Percentiles rank a stretch among this genome's conserved stretches.
Conservation (phyloP, 2,888 invertebrate genomes). For the Erynnis tages region DNA sequence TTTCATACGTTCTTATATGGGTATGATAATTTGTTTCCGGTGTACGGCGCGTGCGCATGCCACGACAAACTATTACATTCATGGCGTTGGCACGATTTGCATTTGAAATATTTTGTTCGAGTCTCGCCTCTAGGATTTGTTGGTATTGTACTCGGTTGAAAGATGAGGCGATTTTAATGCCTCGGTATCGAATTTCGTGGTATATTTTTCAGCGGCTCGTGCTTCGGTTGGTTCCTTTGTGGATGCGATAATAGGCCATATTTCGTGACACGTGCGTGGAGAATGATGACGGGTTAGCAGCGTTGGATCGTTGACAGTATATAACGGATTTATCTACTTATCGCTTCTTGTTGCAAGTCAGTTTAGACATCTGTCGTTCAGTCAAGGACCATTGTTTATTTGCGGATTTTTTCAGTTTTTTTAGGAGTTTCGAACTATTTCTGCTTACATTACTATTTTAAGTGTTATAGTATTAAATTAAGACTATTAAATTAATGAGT, state of each 20-base stretch:
- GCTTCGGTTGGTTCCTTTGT: constrained; percentile 56
- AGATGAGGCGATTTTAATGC: constrained; percentile 61
- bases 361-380: background rate
- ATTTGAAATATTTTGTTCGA: constrained; percentile 78
- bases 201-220: constrained; percentile 77
- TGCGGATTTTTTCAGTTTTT: too few relatives aligned
- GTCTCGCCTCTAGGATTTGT: constrained; percentile 63
- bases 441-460: too few relatives aligned
- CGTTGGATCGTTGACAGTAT: constrained; percentile 1
- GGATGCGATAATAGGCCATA: constrained; percentile 60
- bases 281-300: constrained; percentile 43
- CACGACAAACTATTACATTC: constrained; percentile 80
- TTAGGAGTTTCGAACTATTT: too few relatives aligned
- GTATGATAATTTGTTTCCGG: constrained; percentile 82
- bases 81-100: constrained; percentile 80
- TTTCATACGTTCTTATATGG: constrained; percentile 76
- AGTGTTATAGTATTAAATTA: too few relatives aligned
- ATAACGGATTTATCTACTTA: constrained; percentile 10
- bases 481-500: too few relatives aligned
- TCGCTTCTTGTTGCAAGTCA: background rate
- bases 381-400: too few relatives aligned
- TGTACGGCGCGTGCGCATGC: constrained; percentile 76
- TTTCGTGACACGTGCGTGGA: constrained; percentile 71
- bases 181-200: constrained; percentile 77
- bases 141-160: constrained; percentile 61